Base-by-base conservation (phyloP, 2,797 vertebrate species). In the Peromyscus attwateri region DNA sequence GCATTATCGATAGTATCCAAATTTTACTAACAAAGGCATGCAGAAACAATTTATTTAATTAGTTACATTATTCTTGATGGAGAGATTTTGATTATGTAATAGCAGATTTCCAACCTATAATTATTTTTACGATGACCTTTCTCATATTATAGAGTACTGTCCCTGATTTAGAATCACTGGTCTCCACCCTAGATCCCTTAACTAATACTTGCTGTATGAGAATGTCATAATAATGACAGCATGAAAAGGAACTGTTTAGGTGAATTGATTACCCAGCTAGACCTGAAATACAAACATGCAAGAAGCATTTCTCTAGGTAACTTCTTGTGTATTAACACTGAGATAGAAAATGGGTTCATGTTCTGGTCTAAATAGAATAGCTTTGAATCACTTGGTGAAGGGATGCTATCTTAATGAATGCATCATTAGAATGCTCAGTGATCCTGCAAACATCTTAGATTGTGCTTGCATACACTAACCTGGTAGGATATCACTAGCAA, bases 251-350 rank as follows among this genome's bases (percentile, higher is more conserved):
- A 3, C 31, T 71, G 1, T 75, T 23, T 76, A 40, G 12, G 62
- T 52, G 3, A 77, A 82, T 43, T 11, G 57, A 7, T 92, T 62
- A 40, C 11, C 25, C 0, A 37, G 23, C 4, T 75, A 94, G 83
- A 5, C 49, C 23, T 89, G 55, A 92, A 82, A 64, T 60, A 70
- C 1, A 25, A 4, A 21, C 10, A 0, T 8, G 37, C 34, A 64
- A 64, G 27, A n/a, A 81, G 0, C 0, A n/a, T 6, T 79, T 14
- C 19, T 49, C 66, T 46, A 10, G n/a, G 1, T 71, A 73, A 2
- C 0, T 80, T 93, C 40, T 27, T 71, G 29, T 62, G 19, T 70
- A 73, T 43, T 31, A 52, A n/a, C 12, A 60, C n/a, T 52, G 34
- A 81, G 83, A 55, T 1, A 91, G 19, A 31, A 80, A 12, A 5